Base-by-base conservation (phyloP, 37 sponge, comb jelly and placozoan species). In the Oopsacas minuta region DNA sequence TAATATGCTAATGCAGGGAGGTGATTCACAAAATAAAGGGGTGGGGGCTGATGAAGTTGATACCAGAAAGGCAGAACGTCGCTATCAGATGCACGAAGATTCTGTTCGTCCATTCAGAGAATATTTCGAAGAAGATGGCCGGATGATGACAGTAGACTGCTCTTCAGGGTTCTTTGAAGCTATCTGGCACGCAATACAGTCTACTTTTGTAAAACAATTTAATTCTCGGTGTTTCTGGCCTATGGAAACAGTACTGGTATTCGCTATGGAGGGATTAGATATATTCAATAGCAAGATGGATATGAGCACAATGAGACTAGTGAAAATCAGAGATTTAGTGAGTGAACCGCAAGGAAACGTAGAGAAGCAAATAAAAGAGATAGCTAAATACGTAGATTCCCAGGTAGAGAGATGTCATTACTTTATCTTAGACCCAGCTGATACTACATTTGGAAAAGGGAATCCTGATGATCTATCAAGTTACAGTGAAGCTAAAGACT, bases 81-180 rank as follows among this genome's bases (percentile, higher is more conserved):
- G 94, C 0, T 90, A 85, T 30, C 83, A 38, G 36, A 83, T 92
- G 86, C 87, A 91, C 36, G 84, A 89, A 84, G 81, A 84, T 23
- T 90, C 88, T 0, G 82, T 81, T 10, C 12, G 42, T 0, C 86
- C 90, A 1, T 91, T 93, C 52, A 38, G 89, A 32, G 52, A 87
- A 30, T 93, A 93, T 51, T 93, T 91, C 37, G 17, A 36, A 0
- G 23, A 39, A 36, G 36, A 36, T 32, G 86, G 85, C 17, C 85
- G 94, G 23, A 38, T 91, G 38, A 87, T 90, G 52, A 52, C 90
- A 10, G 83, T 93, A 34, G 94, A 93, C 85, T 93, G 87, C 23
- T 89, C 90, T 36, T 82, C 87, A 82, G 92, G 92, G 37, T 88
- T 81, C 1, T 38, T 35, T 53, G 92, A 87, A 32, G 86, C 92